These are phyloP conservation scores for Drosophila seguyi DNA, from an alignment of 1,140 invertebrate genomes.

Conservation along the genomic window DNA sequence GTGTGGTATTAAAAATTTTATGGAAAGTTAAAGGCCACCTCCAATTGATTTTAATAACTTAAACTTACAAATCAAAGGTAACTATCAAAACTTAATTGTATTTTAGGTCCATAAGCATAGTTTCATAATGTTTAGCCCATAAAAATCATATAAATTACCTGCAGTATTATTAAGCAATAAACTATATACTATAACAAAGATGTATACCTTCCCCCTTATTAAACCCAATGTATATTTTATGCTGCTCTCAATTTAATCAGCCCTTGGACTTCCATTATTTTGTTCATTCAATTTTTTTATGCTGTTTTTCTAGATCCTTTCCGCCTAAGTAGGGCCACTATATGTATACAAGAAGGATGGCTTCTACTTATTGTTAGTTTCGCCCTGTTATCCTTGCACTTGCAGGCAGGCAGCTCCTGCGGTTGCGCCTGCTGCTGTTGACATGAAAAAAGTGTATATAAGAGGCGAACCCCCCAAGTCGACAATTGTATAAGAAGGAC, in stretches of 20 bases:
- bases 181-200: too few relatives aligned
- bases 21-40: not conserved
- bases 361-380: conserved; percentile 48
- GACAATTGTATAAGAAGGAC: conserved; percentile 66
- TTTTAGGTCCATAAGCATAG: not conserved
- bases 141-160: not conserved
- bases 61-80: too few relatives aligned
- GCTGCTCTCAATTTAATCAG: not conserved
- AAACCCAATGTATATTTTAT: not conserved
- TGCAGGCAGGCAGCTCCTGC: conserved; percentile 46
- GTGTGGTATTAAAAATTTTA: too few relatives aligned
- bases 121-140: not conserved
- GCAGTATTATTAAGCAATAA: not conserved
- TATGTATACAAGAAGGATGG: conserved; percentile 30
- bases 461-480: conserved; percentile 35
- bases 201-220: fast-evolving
- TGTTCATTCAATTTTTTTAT: conserved; percentile 19
- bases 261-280: conserved; percentile 2
- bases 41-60: too few relatives aligned
- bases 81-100: not conserved
- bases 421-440: conserved; percentile 54
- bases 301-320: conserved; percentile 12
- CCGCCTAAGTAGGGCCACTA: conserved; percentile 23
- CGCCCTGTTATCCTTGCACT: conserved; percentile 69
- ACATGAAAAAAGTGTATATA: conserved; percentile 60